These are phyloP conservation scores for Lucilia cuprina DNA, from an alignment of 1,140 invertebrate genomes.

Conservation along the genomic window DNA sequence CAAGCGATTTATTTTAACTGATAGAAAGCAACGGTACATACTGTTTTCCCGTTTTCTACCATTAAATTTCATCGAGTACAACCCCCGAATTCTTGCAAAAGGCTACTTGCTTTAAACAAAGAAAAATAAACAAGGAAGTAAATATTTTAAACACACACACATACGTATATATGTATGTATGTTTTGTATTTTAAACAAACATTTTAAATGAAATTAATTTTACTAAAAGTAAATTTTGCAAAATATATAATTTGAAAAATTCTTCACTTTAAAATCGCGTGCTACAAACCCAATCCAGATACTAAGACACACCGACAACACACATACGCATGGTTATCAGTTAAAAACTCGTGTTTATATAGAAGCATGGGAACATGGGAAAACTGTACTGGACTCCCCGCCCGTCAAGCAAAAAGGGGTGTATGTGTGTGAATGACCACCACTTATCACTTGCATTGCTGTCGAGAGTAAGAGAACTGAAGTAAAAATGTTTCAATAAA, in stretches of 20 bases:
- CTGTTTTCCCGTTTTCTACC: not conserved
- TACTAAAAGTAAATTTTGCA: not conserved
- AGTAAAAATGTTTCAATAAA: not conserved
- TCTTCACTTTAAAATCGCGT: conserved; percentile 27
- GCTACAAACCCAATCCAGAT: not conserved
- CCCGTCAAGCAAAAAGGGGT: conserved; percentile 4
- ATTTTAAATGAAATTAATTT: conserved; percentile 13
- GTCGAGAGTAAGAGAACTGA: too few species aligned
- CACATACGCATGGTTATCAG: conserved; percentile 20
- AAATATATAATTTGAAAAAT: not conserved
- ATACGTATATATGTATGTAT: too few species aligned
- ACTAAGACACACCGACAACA: not conserved
- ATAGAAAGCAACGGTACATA: conserved; percentile 28
- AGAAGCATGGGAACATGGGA: not conserved
- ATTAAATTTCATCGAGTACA: conserved; percentile 20
- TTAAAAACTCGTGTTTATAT: conserved; percentile 14
- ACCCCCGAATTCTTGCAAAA: not conserved
- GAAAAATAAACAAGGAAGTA: not conserved
- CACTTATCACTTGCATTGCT: conserved; percentile 19
- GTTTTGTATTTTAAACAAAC: conserved; percentile 5
- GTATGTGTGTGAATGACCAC: conserved; percentile 25
- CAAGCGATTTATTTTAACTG: conserved; percentile 24
- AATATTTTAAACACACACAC: too few species aligned
- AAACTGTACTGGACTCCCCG: not conserved
- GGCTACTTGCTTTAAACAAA: not conserved